Evolutionary conservation across 2,888 invertebrate genomes (phyloP).

Genomic region (Serripes groenlandicus): DNA sequence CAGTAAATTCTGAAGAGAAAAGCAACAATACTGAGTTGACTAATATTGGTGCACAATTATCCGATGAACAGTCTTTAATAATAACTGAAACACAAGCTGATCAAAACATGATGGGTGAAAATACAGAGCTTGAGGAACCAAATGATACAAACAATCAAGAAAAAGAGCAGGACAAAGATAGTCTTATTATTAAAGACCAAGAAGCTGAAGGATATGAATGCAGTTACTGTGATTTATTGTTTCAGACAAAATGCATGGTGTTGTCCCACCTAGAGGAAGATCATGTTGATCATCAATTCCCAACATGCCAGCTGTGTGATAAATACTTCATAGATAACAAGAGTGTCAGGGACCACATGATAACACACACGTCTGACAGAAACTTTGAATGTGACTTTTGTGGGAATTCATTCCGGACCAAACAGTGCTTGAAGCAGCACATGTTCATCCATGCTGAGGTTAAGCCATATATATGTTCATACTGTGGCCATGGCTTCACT

Average conservation of each 20-base stretch:
- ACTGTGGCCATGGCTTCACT: constrained; percentile 67
- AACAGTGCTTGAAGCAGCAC: constrained; percentile 58
- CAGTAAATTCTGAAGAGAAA: neutral
- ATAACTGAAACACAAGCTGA: too few relatives aligned
- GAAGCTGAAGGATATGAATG: constrained; percentile 41
- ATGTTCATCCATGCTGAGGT: constrained; percentile 50
- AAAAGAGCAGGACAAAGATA: neutral
- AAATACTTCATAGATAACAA: constrained; percentile 54
- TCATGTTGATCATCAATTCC: constrained; percentile 46
- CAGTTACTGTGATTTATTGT: constrained; percentile 53
- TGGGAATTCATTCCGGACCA: constrained; percentile 55
- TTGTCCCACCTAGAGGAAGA: constrained; percentile 44
- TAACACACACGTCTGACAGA: constrained; percentile 43
- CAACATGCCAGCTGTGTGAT: constrained; percentile 48
- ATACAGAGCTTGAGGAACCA: neutral
- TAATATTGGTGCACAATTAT: neutral
- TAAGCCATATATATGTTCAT: constrained; percentile 61
- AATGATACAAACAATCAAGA: neutral
- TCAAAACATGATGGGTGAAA: neutral
- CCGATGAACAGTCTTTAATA: too few relatives aligned
- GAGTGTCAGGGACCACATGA: constrained; percentile 51
- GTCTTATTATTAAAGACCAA: neutral
- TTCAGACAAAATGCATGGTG: constrained; percentile 55
- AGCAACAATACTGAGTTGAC: neutral
- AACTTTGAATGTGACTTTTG: constrained; percentile 48